Conservation (phyloP, 2,888 invertebrate genomes). For the Rhaphigaster nebulosa region DNA sequence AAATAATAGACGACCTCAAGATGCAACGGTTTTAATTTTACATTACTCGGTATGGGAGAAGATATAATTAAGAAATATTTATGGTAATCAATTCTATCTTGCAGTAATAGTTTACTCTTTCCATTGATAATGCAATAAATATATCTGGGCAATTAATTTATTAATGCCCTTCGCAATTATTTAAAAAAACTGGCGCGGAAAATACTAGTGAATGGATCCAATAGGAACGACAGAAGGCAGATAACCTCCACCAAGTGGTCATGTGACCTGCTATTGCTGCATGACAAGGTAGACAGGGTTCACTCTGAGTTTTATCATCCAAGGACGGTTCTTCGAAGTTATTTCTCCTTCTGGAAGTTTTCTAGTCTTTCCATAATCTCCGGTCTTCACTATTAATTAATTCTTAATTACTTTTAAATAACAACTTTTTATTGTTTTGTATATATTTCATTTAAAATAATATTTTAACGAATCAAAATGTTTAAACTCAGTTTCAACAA, state of each 20-base stretch:
- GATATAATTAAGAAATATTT: no score
- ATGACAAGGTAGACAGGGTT: neutral
- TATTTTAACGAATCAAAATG: conserved; percentile 58
- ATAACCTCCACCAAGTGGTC: neutral
- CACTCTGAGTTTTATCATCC: neutral
- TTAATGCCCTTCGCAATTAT: neutral
- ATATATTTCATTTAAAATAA: neutral
- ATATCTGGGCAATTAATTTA: neutral
- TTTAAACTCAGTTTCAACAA: conserved; percentile 61
- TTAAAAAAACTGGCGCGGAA: neutral
- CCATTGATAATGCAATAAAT: neutral
- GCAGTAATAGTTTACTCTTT: neutral
- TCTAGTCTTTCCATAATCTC: neutral
- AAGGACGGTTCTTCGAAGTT: conserved; percentile 11
- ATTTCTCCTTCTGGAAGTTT: neutral
- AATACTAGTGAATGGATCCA: neutral
- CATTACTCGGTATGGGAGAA: no score
- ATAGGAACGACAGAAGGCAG: neutral
- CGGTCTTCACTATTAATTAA: neutral
- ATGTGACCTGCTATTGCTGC: neutral
- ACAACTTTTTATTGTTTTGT: neutral
- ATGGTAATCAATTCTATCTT: neutral
- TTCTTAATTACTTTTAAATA: neutral
- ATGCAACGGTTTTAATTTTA: no score
- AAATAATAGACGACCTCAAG: no score